Base-by-base conservation (phyloP, 2,888 invertebrate genomes). In the Congeria kusceri region DNA sequence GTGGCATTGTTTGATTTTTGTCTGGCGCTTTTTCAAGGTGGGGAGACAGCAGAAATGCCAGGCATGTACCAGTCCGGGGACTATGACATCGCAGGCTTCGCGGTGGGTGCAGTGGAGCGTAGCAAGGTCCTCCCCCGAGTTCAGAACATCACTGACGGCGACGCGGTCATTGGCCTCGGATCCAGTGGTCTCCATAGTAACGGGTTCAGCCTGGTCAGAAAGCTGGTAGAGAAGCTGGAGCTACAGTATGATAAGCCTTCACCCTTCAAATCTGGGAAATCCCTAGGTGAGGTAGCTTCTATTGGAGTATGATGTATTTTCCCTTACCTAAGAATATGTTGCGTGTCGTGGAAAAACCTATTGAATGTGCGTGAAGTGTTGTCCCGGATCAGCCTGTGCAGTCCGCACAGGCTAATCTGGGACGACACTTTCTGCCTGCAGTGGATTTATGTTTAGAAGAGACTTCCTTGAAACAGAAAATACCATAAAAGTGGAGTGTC, bases 51-150 rank as follows among this genome's bases (percentile, higher is more conserved):
- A 0, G 91, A 91, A 67, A 91, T 91, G 91, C 99, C 99, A 0
- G 96, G 97, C 0, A 96, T 99, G 94, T 99, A 99, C 94, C 95
- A 95, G 1, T 94, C 95, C 0, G 97, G 96, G 0, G 97, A 98
- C 85, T 99, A 98, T 93, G 99, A 99, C 93, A 93, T 99, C 65
- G 99, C 98, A 18, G 99, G 99, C 1, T 99, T 99, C 94, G 96
- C 97, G 0, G 97, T 99, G 0, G 99, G 99, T 0, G 97, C 97
- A 0, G 97, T 98, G 0, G 98, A 99, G 93, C 95, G 96, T 83
- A 90, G 94, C 0, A 95, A 96, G 65, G 94, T 98, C 61, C 93
- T 98, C 88, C 98, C 98, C 0, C 95, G 95, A 66, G 94, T 94
- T 3, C 93, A 95, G 46, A 95, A 95, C 28, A 89, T 98, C 75